Conservation (phyloP, 1,140 invertebrate species). For the Watersipora subatra region DNA sequence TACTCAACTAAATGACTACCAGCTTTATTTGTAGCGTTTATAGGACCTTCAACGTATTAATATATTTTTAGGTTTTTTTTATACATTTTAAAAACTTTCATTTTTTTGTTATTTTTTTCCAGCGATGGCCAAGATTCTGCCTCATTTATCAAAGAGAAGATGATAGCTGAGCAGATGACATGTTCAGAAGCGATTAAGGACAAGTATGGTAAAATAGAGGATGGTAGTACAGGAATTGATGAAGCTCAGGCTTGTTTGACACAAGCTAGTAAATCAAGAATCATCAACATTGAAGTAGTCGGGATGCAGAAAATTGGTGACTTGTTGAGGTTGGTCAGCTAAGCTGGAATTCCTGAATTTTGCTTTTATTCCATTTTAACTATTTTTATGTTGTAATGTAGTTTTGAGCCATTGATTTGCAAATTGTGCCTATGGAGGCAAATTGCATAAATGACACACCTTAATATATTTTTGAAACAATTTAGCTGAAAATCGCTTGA, state of each 20-base stretch:
- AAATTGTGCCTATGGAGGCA: too few species aligned
- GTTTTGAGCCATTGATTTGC: too few species aligned
- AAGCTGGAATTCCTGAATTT: too few species aligned
- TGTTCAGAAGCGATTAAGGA: constrained; percentile 57
- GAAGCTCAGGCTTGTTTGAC: constrained; percentile 49
- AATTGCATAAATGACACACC: too few species aligned
- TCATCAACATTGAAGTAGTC: constrained; percentile 65
- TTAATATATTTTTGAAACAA: too few species aligned
- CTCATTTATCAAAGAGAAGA: constrained; percentile 69
- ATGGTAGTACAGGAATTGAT: constrained; percentile 41
- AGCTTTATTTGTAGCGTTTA: too few species aligned
- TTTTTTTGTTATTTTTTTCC: constrained; percentile 8
- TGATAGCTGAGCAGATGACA: constrained; percentile 55
- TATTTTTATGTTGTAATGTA: too few species aligned
- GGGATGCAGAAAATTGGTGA: constrained; percentile 71
- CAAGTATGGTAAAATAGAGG: constrained; percentile 49
- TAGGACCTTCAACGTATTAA: too few species aligned
- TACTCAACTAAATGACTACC: too few species aligned
- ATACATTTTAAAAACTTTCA: background rate
- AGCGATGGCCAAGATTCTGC: constrained; percentile 46
- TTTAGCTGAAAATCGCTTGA: too few species aligned
- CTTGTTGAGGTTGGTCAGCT: constrained; percentile 67
- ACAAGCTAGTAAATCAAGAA: constrained; percentile 55
- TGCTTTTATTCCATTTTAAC: too few species aligned
- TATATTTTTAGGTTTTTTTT: too few species aligned